These are phyloP conservation scores for Machaerirhynchus nigripectus DNA, from an alignment of 2,113 vertebrate genomes.

Conservation along the genomic window DNA sequence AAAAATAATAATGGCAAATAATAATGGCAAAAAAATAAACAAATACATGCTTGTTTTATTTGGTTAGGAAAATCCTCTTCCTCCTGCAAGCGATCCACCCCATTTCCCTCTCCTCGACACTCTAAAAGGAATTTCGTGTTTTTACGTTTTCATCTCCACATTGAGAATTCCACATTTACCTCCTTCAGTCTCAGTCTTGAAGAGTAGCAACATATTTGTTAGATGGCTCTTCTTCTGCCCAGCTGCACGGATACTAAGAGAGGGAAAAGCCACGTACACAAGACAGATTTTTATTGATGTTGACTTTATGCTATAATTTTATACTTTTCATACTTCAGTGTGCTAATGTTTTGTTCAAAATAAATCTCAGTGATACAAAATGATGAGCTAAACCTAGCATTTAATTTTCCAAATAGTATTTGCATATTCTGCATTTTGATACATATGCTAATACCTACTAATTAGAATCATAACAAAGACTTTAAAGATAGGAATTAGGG, in stretches of 20 bases:
- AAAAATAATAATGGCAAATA: too few species aligned
- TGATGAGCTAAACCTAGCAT: slow-evolving; percentile 39
- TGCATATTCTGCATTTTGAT: slow-evolving; percentile 43
- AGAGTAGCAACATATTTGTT: background rate
- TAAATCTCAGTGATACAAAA: slow-evolving; percentile 33
- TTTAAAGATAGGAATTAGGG: slow-evolving; percentile 49
- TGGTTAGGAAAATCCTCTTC: background rate
- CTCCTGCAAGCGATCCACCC: background rate
- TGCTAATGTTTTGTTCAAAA: slow-evolving; percentile 40
- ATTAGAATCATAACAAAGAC: slow-evolving; percentile 53
- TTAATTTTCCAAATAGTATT: slow-evolving; percentile 40
- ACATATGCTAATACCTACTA: slow-evolving; percentile 61
- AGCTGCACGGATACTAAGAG: background rate
- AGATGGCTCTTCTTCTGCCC: background rate
- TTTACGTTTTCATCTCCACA: background rate
- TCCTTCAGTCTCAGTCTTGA: background rate
- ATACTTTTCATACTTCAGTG: slow-evolving; percentile 8
- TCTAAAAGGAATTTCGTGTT: background rate
- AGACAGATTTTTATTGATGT: background rate
- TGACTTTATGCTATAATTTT: slow-evolving; percentile 25
- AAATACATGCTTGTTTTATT: background rate
- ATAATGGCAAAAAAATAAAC: too few species aligned
- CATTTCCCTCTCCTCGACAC: background rate
- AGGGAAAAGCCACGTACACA: background rate
- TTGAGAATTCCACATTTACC: background rate